Conservation (phyloP, 2,797 vertebrate species). For the Xyrichtys novacula region DNA sequence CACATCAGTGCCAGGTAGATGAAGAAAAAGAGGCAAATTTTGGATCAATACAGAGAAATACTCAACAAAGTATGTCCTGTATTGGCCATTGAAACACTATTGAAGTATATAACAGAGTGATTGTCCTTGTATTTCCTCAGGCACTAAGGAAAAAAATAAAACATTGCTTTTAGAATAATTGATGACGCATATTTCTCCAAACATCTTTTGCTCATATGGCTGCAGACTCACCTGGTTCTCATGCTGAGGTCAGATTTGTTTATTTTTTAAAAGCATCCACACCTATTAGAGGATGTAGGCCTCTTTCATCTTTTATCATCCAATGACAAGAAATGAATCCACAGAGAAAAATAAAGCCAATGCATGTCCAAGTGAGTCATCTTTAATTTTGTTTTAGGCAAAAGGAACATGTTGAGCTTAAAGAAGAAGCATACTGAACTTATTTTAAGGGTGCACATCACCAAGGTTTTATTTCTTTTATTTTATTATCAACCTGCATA, state of each 20-base stretch:
- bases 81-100: neutral
- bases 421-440: slow-evolving; percentile 1
- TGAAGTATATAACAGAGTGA: neutral
- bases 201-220: slow-evolving; percentile 18
- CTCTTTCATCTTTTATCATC: slow-evolving; percentile 38
- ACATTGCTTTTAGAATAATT: neutral
- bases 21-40: too few relatives aligned
- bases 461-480: too few relatives aligned
- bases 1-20: too few relatives aligned
- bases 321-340: slow-evolving; percentile 34
- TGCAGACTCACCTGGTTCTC: slow-evolving; percentile 8
- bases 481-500: too few relatives aligned
- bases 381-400: slow-evolving; percentile 8
- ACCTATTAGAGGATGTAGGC: slow-evolving; percentile 32
- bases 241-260: slow-evolving; percentile 39
- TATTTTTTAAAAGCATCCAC: slow-evolving; percentile 44
- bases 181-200: neutral
- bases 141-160: neutral
- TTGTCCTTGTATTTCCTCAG: neutral
- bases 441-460: too few relatives aligned
- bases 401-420: neutral
- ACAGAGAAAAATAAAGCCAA: slow-evolving; percentile 21
- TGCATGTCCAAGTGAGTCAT: slow-evolving; percentile 9
- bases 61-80: too few relatives aligned
- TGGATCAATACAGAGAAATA: neutral